Evolutionary conservation across 2,113 vertebrate species (phyloP).

Genomic region (Chlamydotis undulata): DNA sequence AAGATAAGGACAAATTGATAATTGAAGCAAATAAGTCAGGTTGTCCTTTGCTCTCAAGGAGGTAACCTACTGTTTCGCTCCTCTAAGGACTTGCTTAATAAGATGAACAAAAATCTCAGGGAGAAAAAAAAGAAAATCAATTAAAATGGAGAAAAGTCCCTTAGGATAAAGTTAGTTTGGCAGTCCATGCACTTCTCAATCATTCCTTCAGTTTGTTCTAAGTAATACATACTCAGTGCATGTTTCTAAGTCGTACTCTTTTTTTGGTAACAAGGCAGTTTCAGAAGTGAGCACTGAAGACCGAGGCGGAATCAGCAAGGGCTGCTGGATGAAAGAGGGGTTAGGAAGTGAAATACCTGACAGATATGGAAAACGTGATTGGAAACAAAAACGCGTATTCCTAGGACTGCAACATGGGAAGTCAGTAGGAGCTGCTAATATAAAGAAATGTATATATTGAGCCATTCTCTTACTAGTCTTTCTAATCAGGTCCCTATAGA

Average conservation of each 20-base stretch:
- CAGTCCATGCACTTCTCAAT: slow-evolving; percentile 62
- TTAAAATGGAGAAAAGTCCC: slow-evolving; percentile 75
- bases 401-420: slow-evolving; percentile 32
- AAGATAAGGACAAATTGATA: slow-evolving; percentile 62
- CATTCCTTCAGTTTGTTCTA: slow-evolving; percentile 64
- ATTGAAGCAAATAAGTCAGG: slow-evolving; percentile 70
- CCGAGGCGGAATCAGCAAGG: slow-evolving; percentile 54
- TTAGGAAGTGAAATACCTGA: slow-evolving; percentile 35
- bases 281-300: slow-evolving; percentile 59
- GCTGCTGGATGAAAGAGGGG: slow-evolving; percentile 53
- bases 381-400: slow-evolving; percentile 44
- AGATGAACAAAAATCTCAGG: slow-evolving; percentile 62
- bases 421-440: not conserved
- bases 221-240: slow-evolving; percentile 56
- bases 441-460: slow-evolving; percentile 24
- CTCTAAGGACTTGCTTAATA: slow-evolving; percentile 77
- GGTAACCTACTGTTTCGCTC: slow-evolving; percentile 71
- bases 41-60: slow-evolving; percentile 70
- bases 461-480: not conserved
- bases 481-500: not conserved
- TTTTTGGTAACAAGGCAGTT: slow-evolving; percentile 62
- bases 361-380: slow-evolving; percentile 32
- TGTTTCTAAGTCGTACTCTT: slow-evolving; percentile 56
- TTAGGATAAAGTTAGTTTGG: slow-evolving; percentile 73
- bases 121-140: slow-evolving; percentile 75